Base-by-base conservation (phyloP, 2,888 invertebrate genomes). In the Hedya salicella region DNA sequence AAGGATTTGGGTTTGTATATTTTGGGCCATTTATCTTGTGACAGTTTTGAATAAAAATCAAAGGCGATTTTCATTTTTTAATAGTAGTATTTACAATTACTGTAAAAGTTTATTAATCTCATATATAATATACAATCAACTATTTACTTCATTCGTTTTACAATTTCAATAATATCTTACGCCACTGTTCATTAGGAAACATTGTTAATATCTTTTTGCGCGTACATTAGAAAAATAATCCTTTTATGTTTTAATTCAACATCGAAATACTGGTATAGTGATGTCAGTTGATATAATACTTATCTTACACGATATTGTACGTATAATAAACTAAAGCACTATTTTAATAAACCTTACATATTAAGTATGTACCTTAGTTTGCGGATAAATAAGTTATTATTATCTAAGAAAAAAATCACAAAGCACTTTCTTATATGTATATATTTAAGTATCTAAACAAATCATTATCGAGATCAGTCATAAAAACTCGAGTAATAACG, bases 1-100 rank as follows among this genome's bases (percentile, higher is more conserved):
- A 25, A 25, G 6, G 25, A 25, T 25, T 25, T 25, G 16, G 17
- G 17, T 32, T 32, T 32, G 17, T 6, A 17, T 19, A 11, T 32
- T n/a, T 32, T n/a, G 8, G 13, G 14, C 14, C 25, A n/a, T 8
- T 19, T 9, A n/a, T 46, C 32, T 1, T 16, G 11, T 40, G 16
- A n/a, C n/a, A 32, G 16, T 17, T 54, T 13, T 32, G 13, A 57
- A 32, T 57, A 32, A 57, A 57, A 57, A 16, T 46, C 57, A 48
- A 21, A 32, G 32, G 17, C 13, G n/a, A 19, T 46, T 11, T 32
- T 0, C 32, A 0, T 57, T 57, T 57, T 46, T 30, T 57, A n/a
- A n/a, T 19, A 30, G 42, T 11, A 25, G 19, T 57, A 17, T 32
- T 36, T 57, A 46, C 32, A 57, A 17, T 57, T n/a, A 56, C 3